Evolutionary conservation across 2,113 vertebrate species (phyloP), one percentile per base, ranked within the genome.

Genomic region (Otocyon megalotis): DNA sequence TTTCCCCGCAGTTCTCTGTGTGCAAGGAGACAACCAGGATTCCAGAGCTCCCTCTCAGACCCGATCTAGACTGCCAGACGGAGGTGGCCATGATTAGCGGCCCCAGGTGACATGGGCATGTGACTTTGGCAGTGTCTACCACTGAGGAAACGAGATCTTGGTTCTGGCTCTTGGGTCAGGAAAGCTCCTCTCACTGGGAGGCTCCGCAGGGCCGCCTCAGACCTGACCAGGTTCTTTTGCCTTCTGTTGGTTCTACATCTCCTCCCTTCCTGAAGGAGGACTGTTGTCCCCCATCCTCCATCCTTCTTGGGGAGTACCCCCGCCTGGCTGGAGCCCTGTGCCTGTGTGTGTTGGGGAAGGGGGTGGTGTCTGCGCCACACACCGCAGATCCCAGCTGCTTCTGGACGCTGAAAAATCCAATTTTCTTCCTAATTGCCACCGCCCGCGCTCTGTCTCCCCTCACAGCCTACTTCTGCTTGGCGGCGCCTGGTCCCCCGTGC

Each of bases 361-460:
- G 67, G 50, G 63, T 87, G 80, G 71, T 93, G 67, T 71, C 95
- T 81, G 63, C 2, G 43, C 94, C 0, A 11, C 87, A 96, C 93
- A 90, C 95, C 9, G 28, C 94, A 96, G 97, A 88, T 97, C 96
- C 97, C 97, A 96, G 97, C 97, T 96, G 96, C 95, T 96, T 97
- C 95, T 96, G 97, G 98, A 97, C 93, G 82, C 95, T 92, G 98
- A 97, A 98, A 97, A 98, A 98, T 98, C 97, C 97, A 98, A 98
- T 98, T 98, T 98, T 98, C 97, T 96, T 97, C 88, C 97, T 98
- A 98, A 98, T 98, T 98, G 98, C 95, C 95, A 96, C 97, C 88
- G 90, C 97, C 98, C 88, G 80, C 90, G 35, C 90, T 9, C 83
- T 60, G 63, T 96, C 95, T 97, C 95, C 86, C 74, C 93, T 93